These are phyloP conservation scores for Poeciliopsis infans DNA, from an alignment of 2,797 vertebrate genomes.

Conservation along the genomic window DNA sequence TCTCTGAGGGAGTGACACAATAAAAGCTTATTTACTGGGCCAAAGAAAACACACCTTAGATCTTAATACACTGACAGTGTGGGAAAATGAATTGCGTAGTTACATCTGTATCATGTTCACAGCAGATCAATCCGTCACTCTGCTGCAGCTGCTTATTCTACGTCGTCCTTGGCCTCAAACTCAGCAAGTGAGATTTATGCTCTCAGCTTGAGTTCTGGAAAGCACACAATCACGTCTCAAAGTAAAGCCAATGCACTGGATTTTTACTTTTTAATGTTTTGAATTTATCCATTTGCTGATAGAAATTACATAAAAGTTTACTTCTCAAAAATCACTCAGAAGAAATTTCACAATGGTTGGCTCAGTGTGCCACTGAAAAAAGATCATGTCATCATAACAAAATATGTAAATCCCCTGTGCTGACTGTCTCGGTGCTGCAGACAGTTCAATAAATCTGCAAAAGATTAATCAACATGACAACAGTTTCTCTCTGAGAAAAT, in stretches of 20 bases:
- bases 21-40: constrained; percentile 78
- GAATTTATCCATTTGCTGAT: constrained; percentile 41
- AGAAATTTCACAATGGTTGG: constrained; percentile 31
- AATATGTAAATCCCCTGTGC: constrained; percentile 24
- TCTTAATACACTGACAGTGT: constrained; percentile 68
- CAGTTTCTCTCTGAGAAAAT: constrained; percentile 23
- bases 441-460: constrained; percentile 41
- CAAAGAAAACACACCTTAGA: constrained; percentile 70
- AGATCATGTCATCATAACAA: constrained; percentile 32
- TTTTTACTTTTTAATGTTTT: constrained; percentile 28
- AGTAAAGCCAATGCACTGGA: constrained; percentile 31
- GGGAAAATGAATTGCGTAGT: constrained; percentile 70
- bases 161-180: constrained; percentile 75
- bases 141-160: constrained; percentile 61
- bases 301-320: constrained; percentile 31
- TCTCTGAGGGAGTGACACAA: constrained; percentile 68
- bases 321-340: constrained; percentile 23
- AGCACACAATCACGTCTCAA: constrained; percentile 42
- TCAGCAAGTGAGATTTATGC: constrained; percentile 65
- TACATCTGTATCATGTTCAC: constrained; percentile 75
- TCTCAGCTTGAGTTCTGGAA: constrained; percentile 28
- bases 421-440: constrained; percentile 25
- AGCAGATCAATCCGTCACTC: constrained; percentile 74
- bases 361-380: constrained; percentile 7
- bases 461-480: constrained; percentile 48